Evolutionary conservation across 2,888 invertebrate species (phyloP).

Genomic region (Drosophila formosana): DNA sequence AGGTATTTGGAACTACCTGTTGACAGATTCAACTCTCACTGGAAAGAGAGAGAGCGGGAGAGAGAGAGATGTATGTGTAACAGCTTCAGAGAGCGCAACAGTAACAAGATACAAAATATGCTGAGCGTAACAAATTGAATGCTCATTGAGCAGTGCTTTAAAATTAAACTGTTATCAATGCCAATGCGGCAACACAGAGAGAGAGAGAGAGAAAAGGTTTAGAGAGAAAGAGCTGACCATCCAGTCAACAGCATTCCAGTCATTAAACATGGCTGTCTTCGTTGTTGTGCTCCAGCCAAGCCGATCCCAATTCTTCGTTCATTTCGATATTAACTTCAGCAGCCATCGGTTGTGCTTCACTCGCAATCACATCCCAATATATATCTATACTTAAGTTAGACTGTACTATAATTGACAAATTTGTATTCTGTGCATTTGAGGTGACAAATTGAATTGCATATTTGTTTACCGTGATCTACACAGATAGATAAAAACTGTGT

Average conservation of each 20-base stretch:
- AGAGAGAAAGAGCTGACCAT: slow-evolving; percentile 17
- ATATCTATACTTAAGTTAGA: slow-evolving; percentile 18
- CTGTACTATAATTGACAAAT: slow-evolving; percentile 53
- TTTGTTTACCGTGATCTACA: slow-evolving; percentile 84
- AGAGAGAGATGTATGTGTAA: slow-evolving; percentile 1
- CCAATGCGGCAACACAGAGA: slow-evolving; percentile 3
- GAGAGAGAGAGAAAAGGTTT: slow-evolving; percentile 4
- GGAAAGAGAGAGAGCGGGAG: slow-evolving; percentile 11
- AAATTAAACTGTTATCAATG: slow-evolving; percentile 35
- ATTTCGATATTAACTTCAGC: slow-evolving; percentile 53
- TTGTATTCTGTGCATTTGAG: slow-evolving; percentile 84
- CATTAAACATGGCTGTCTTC: slow-evolving; percentile 28
- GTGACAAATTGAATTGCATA: slow-evolving; percentile 78
- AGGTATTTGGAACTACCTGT: slow-evolving; percentile 61
- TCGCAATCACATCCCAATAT: background rate
- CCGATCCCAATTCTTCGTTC: slow-evolving; percentile 51
- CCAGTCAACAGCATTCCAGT: slow-evolving; percentile 45
- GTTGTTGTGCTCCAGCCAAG: slow-evolving; percentile 37
- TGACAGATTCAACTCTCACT: slow-evolving; percentile 27
- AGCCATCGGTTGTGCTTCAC: slow-evolving; percentile 55
- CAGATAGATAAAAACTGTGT: slow-evolving; percentile 84
- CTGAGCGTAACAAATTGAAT: slow-evolving; percentile 34
- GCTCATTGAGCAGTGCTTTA: slow-evolving; percentile 23
- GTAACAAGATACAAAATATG: slow-evolving; percentile 15
- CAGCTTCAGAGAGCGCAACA: slow-evolving; percentile 6